Evolutionary conservation across 1,140 invertebrate genomes (phyloP), one percentile per base, ranked within the genome.

Genomic region (Chironomus tepperi): DNA sequence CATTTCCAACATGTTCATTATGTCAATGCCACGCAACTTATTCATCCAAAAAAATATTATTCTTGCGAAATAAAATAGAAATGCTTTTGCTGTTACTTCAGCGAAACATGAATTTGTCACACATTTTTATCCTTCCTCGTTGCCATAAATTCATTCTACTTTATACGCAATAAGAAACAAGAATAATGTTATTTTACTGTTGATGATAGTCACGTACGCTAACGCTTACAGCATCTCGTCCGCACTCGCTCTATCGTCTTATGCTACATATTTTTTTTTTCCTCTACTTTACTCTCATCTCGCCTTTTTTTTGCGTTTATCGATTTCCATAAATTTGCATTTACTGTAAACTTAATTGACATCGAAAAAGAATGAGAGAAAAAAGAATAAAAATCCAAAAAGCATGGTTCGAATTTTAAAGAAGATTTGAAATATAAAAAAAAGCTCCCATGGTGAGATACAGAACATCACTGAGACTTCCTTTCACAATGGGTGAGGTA

Each of bases 291-390:
- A 57, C 10, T 34, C 5, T 57, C 47, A 57, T 57, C n/a, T 57
- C 47, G 3, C 15, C 47, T 57, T 12, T 57, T 9, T 70, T 70
- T 70, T 70, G 7, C 5, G 65, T 70, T 70, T 70, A 70, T 70
- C 65, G 65, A 70, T 70, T 70, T 70, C 16, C 19, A 70, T 70
- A 70, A 70, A 70, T 70, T 70, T 70, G 65, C 65, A 70, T 70
- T 70, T 16, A 19, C 65, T 18, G 19, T 21, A 10, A 70, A 70
- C 16, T 70, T 70, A 70, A 70, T 70, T 70, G 65, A 70, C 65
- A 16, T 1, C 65, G 18, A 9, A 70, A 18, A 7, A 8, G 12
- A 67, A 67, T 7, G 10, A 43, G 8, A 47, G 43, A 57, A n/a
- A 57, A 15, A 5, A 15, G n/a, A 57, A 47, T 12, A 47, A 57